Percentiles rank a stretch among this genome's conserved stretches.
phyloP scores from a whole-genome alignment of 1,140 invertebrate species.

The Odontomachus brunneus region DNA sequence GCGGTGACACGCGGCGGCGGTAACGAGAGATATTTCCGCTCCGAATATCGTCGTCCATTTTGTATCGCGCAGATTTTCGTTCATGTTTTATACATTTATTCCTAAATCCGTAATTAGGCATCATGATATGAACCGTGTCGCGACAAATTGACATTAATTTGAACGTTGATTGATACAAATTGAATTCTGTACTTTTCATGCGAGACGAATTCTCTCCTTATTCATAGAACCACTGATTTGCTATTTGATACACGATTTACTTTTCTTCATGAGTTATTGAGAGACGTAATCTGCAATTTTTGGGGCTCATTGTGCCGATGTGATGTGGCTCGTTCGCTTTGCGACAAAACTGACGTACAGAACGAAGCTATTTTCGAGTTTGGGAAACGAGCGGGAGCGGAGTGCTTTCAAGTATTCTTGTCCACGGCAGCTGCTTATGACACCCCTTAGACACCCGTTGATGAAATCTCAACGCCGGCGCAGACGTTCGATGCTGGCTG shows the following conservation, averaged over 20 bases:
- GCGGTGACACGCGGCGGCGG: too few relatives aligned
- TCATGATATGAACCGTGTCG: too few relatives aligned
- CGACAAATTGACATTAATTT: too few relatives aligned
- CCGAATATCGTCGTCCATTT: too few relatives aligned
- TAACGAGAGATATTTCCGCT: too few relatives aligned
- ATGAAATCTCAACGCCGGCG: slow-evolving; percentile 54
- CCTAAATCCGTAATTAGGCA: too few relatives aligned
- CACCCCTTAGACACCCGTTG: slow-evolving; percentile 43
- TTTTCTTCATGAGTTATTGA: too few relatives aligned
- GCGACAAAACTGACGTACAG: slow-evolving; percentile 43
- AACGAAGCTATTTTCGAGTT: slow-evolving; percentile 57
- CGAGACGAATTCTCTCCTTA: too few relatives aligned
- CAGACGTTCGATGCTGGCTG: slow-evolving; percentile 40
- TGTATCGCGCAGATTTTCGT: too few relatives aligned
- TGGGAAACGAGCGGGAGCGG: slow-evolving; percentile 33
- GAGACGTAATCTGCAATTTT: slow-evolving; percentile 25
- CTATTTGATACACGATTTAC: background rate
- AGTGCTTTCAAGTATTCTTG: slow-evolving; percentile 59
- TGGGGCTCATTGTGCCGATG: background rate
- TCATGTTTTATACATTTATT: too few relatives aligned
- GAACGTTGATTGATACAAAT: too few relatives aligned
- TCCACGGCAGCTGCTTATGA: slow-evolving; percentile 59
- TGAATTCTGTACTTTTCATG: too few relatives aligned
- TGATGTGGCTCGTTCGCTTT: background rate
- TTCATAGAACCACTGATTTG: background rate